Evolutionary conservation across 53 echinoderm and acorn worm species (phyloP), one percentile per base, ranked within the genome.

Genomic region (Henricia sp.): DNA sequence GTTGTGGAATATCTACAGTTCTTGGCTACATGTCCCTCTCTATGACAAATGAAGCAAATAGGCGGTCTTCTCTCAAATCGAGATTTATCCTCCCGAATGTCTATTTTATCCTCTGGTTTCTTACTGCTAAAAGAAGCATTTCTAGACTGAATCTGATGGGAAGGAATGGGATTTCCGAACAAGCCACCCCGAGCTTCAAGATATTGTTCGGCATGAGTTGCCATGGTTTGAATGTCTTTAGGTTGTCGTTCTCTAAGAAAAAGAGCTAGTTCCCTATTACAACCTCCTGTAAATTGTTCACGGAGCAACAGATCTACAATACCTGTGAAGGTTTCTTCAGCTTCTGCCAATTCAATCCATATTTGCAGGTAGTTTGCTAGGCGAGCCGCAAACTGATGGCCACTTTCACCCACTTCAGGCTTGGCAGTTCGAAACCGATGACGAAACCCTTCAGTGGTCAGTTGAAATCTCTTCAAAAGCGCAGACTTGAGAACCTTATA

Each of bases 171-270:
- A n/a, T n/a, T n/a, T n/a, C n/a, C n/a, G n/a, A n/a, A n/a, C n/a
- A n/a, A n/a, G n/a, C 58, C 35, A 8, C 40, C 57, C 27, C 59
- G 85, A 5, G 73, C 85, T 0, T 67, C 77, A 38, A 67, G 25
- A 67, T 87, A 87, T 53, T 68, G 65, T 67, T 87, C 78, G 6
- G 87, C 68, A 64, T 74, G 39, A 37, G 67, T 36, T 19, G 68
- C 67, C 14, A 83, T 21, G 2, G 46, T 52, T 30, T 16, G 16
- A 20, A 46, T 8, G 38, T 8, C 6, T 46, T 67, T 83, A 28
- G 83, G 83, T 24, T 48, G n/a, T 5, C 68, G 48, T 46, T 83
- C 83, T n/a, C 48, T 83, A 17, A 83, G 43, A 26, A 66, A 66
- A 0, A 43, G 23, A 33, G 32, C 43, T 28, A 83, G 42, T 20